Percentiles rank a stretch among this genome's conserved stretches.
Evolutionary conservation across 2,888 invertebrate species (phyloP).

Genomic region (Caradrina clavipalpis): DNA sequence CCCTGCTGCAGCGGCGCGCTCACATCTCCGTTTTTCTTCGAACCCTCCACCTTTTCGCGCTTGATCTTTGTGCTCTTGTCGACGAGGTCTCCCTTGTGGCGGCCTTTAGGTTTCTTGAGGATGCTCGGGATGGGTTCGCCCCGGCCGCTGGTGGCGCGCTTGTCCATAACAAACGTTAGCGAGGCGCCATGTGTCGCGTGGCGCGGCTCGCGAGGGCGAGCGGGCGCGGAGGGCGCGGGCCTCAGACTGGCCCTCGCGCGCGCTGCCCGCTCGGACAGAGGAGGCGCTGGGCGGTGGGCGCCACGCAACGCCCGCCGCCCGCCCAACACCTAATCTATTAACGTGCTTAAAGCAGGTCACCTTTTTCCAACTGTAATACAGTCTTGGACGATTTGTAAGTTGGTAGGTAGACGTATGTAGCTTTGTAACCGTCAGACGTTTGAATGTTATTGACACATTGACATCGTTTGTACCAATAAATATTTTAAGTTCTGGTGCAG

Average conservation of each 20-base stretch:
- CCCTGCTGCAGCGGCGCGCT: conserved; percentile 91
- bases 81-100: conserved; percentile 82
- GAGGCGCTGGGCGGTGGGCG: conserved; percentile 76
- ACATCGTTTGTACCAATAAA: conserved; percentile 48
- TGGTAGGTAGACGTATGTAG: conserved; percentile 33
- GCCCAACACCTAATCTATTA: conserved; percentile 82
- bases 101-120: conserved; percentile 84
- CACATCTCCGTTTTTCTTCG: conserved; percentile 81
- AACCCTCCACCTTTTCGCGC: conserved; percentile 83
- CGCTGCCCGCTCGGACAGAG: conserved; percentile 83
- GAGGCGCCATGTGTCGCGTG: conserved; percentile 71
- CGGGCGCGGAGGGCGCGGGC: conserved; percentile 88
- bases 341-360: conserved; percentile 85
- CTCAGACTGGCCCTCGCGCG: conserved; percentile 83
- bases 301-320: conserved; percentile 75
- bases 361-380: conserved; percentile 69
- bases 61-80: conserved; percentile 88
- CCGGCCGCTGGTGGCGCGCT: conserved; percentile 82
- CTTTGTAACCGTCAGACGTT: conserved; percentile 26
- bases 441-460: conserved; percentile 61
- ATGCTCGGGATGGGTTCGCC: conserved; percentile 88
- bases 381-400: conserved; percentile 55
- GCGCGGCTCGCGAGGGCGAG: conserved; percentile 78
- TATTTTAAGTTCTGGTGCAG: conserved; percentile 15
- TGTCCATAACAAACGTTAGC: conserved; percentile 85